Conservation (phyloP, 2,113 vertebrate species). For the Reinhardtius hippoglossoides region DNA sequence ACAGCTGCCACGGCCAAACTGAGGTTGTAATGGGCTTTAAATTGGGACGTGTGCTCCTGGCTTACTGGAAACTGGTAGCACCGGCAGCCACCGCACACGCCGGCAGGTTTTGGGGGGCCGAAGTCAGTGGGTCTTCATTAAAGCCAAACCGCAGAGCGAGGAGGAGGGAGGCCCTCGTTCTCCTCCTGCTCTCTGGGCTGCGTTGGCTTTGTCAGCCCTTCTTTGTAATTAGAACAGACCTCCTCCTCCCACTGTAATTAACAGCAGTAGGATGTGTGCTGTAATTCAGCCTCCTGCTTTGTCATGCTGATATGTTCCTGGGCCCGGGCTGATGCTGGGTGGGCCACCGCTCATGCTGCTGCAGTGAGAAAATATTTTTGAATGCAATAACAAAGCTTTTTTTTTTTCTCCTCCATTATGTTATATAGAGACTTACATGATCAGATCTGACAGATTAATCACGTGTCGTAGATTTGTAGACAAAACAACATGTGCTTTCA, state of each 20-base stretch:
- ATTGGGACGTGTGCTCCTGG: constrained; percentile 47
- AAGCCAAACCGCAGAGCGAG: constrained; percentile 58
- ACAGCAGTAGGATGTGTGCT: constrained; percentile 66
- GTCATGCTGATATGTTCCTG: constrained; percentile 60
- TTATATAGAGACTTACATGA: too few relatives aligned
- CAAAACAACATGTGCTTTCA: too few relatives aligned
- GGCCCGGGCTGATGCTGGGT: constrained; percentile 46
- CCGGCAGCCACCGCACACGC: constrained; percentile 33
- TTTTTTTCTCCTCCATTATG: too few relatives aligned
- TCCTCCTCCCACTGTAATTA: constrained; percentile 72
- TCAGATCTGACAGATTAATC: not conserved
- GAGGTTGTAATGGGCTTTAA: constrained; percentile 50
- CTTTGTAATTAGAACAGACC: constrained; percentile 76
- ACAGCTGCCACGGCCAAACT: constrained; percentile 32
- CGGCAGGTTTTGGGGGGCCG: constrained; percentile 47
- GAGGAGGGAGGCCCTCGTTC: constrained; percentile 36
- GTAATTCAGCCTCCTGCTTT: constrained; percentile 64
- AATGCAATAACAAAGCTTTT: not conserved
- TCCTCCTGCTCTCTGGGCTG: constrained; percentile 46
- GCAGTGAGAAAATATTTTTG: constrained; percentile 12
- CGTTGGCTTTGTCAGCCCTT: constrained; percentile 67
- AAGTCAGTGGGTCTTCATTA: constrained; percentile 68
- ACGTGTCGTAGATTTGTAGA: not conserved
- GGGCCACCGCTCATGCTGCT: constrained; percentile 31
- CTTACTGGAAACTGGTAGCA: constrained; percentile 68